A percentile compares a stretch with the other conserved stretches of the same genome.
Conservation (phyloP, 2,113 vertebrate species). For the Spizaetus ornatus region DNA sequence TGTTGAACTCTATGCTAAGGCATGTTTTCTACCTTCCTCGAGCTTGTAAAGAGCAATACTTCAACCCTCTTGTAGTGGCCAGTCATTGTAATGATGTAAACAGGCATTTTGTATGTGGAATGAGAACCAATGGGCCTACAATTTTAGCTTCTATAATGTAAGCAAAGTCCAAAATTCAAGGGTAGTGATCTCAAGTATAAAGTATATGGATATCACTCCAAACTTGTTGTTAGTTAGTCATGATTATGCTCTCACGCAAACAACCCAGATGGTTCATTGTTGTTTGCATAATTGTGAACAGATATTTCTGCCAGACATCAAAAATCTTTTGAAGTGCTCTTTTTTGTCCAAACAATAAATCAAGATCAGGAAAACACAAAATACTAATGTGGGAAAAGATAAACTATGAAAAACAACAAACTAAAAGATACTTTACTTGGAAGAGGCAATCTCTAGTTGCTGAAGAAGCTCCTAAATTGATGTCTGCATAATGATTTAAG, state of each 20-base stretch:
- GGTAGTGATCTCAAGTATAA: not conserved
- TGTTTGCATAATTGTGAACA: not conserved
- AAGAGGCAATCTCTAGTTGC: not conserved
- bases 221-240: not conserved
- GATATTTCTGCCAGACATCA: not conserved
- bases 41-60: not conserved
- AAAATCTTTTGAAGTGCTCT: conserved; percentile 5
- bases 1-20: not conserved
- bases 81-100: not conserved
- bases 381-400: not conserved
- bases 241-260: not conserved
- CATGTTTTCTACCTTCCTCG: not conserved
- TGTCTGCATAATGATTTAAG: not conserved
- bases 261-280: not conserved
- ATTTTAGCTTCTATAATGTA: not conserved
- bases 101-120: not conserved
- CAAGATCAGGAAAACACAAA: conserved; percentile 4
- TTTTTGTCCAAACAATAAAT: conserved; percentile 19
- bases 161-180: not conserved
- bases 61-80: not conserved
- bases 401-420: not conserved
- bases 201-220: not conserved
- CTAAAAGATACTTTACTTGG: not conserved
- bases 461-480: not conserved
- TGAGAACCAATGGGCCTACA: not conserved